Percentiles rank a stretch among this genome's conserved stretches.
These are phyloP conservation scores for Spicauda simplicius DNA, from an alignment of 2,888 invertebrate species.

Conservation along the genomic window DNA sequence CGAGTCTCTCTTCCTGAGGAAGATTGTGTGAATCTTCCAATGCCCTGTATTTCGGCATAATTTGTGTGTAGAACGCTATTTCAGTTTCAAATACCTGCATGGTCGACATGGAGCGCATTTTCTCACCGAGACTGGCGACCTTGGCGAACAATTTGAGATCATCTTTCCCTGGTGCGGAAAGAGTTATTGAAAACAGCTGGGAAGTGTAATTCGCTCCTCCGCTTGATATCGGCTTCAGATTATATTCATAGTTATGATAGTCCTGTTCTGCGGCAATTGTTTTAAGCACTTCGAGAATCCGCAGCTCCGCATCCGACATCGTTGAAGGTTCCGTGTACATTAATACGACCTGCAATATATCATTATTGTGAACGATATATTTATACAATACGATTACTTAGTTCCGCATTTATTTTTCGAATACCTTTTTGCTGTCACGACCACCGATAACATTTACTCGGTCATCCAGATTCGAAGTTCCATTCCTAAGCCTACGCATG, in stretches of 20 bases:
- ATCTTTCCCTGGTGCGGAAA: slow-evolving; percentile 30
- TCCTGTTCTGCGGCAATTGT: not conserved
- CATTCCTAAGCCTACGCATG: too few species aligned
- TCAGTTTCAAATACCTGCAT: slow-evolving; percentile 42
- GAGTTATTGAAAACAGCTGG: slow-evolving; percentile 36
- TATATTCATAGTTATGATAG: not conserved
- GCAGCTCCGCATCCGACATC: not conserved
- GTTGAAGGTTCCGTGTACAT: not conserved
- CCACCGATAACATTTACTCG: too few species aligned
- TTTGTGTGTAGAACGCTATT: slow-evolving; percentile 41
- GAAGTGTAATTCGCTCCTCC: slow-evolving; percentile 45
- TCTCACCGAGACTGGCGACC: slow-evolving; percentile 40
- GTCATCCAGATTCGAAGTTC: too few species aligned
- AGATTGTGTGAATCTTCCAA: slow-evolving; percentile 43
- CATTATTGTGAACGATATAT: not conserved
- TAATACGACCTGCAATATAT: not conserved
- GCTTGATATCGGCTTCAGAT: slow-evolving; percentile 31
- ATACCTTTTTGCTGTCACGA: not conserved
- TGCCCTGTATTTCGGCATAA: slow-evolving; percentile 39
- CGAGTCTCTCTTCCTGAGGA: slow-evolving; percentile 44
- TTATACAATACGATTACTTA: not conserved
- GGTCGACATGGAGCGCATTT: slow-evolving; percentile 31
- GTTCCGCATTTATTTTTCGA: not conserved
- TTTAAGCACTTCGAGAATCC: not conserved
- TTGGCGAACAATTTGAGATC: slow-evolving; percentile 46